Evolutionary conservation across 2,888 invertebrate species (phyloP), one percentile per base, ranked within the genome.

Genomic region (Drosophila falleni): DNA sequence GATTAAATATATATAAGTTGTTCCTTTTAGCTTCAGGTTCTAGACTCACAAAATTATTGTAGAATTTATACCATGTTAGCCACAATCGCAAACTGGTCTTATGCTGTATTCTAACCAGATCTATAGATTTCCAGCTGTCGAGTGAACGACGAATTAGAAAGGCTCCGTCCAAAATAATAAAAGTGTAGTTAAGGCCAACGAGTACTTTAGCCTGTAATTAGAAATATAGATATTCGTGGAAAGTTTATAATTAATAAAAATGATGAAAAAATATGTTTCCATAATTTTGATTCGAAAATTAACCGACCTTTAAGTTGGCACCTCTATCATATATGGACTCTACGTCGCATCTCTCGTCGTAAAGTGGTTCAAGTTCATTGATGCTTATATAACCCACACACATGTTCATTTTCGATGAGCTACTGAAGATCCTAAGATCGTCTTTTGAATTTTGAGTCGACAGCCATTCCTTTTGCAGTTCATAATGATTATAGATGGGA

Each of bases 271-370:
- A 19, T 9, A 23, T n/a, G 0, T 35, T 3, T 33, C 1, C 11
- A 4, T 23, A 3, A 33, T 2, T 31, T 9, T 3, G 1, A 11
- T 31, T 10, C 4, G 37, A 0, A 42, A 10, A 19, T n/a, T 19
- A 13, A 46, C 59, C 6, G 1, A 77, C 80, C 74, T 77, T 74
- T 1, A 64, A 23, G 23, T 65, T 70, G 0, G 5, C 1, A 8
- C 55, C 47, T 5, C 11, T 23, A 4, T 78, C 63, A 35, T 74
- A 81, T 92, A 96, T 96, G n/a, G 97, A 97, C 90, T 97, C 97
- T 97, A 97, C 97, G 81, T 96, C 96, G 66, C 97, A 95, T 83
- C 97, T 93, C 90, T 97, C 97, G 79, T 97, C 97, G 91, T 97
- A 97, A 63, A 96, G 93, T 0, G 97, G 97, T 74, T 97, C 97